Percentiles rank a stretch among this genome's conserved stretches.
These are phyloP conservation scores for Eueremaeus valkanovi DNA, from an alignment of 2,888 invertebrate species.

Conservation along the genomic window DNA sequence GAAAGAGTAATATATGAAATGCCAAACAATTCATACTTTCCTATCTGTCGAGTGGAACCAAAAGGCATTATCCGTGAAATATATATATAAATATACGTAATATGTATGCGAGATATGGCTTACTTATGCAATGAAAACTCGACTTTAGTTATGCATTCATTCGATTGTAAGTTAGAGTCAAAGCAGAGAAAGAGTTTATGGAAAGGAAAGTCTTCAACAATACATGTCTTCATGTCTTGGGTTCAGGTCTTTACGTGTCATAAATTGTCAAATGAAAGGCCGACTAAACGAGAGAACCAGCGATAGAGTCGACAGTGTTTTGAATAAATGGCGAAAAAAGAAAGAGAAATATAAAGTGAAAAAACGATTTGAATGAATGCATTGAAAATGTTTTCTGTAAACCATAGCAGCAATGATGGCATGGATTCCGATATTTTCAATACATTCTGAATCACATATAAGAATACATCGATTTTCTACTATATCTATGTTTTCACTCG, in stretches of 20 bases:
- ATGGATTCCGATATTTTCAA: not conserved
- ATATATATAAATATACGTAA: slow-evolving; percentile 5
- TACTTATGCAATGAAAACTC: not conserved
- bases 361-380: not conserved
- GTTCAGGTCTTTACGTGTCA: slow-evolving; percentile 2
- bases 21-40: not conserved
- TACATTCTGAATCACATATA: too few relatives aligned
- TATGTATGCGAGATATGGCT: not conserved
- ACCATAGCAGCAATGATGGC: not conserved
- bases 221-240: not conserved
- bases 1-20: not conserved
- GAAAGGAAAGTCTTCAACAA: not conserved
- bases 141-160: slow-evolving; percentile 9
- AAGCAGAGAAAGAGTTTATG: not conserved
- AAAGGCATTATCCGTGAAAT: slow-evolving; percentile 7
- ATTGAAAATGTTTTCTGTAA: slow-evolving; percentile 3
- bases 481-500: not conserved
- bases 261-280: slow-evolving; percentile 10
- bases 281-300: not conserved
- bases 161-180: not conserved
- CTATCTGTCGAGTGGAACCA: not conserved
- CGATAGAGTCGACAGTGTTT: slow-evolving; percentile 13
- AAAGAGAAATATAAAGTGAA: not conserved
- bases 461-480: not conserved
- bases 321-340: not conserved